Evolutionary conservation across 2,888 invertebrate genomes (phyloP).

Genomic region (Ditula angustiorana): DNA sequence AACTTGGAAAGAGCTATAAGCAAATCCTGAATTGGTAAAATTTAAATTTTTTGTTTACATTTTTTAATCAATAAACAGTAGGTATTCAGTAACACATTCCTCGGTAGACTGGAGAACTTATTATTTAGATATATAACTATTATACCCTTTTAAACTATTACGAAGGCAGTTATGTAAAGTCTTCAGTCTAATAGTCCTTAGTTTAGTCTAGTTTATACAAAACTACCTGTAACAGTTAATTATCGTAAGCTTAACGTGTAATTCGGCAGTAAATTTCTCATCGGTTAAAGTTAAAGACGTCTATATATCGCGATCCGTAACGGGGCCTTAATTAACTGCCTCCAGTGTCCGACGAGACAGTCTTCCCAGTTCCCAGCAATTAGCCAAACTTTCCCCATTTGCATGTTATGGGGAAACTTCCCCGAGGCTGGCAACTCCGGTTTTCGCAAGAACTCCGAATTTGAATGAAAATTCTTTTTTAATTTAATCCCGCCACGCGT

Average conservation of each 20-base stretch:
- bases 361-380: slow-evolving; percentile 61
- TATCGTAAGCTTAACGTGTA: not conserved
- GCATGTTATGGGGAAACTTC: slow-evolving; percentile 81
- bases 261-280: slow-evolving; percentile 1
- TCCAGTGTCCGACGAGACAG: slow-evolving; percentile 57
- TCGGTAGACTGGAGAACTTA: no score
- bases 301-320: slow-evolving; percentile 47
- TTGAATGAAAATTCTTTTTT: slow-evolving; percentile 69
- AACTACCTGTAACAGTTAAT: not conserved
- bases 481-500: slow-evolving; percentile 54
- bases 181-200: no score
- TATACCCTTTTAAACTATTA: no score
- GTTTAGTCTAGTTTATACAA: no score
- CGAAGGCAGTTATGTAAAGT: no score
- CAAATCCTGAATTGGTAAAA: no score
- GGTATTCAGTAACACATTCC: no score
- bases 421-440: slow-evolving; percentile 51
- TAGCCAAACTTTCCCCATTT: slow-evolving; percentile 78
- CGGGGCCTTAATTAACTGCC: slow-evolving; percentile 63
- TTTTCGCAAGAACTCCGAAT: slow-evolving; percentile 58
- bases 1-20: no score
- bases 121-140: no score
- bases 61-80: no score
- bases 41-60: no score
- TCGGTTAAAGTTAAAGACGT: slow-evolving; percentile 4